Base-by-base conservation (phyloP, 1,140 invertebrate species). In the Ganaspis sp. region DNA sequence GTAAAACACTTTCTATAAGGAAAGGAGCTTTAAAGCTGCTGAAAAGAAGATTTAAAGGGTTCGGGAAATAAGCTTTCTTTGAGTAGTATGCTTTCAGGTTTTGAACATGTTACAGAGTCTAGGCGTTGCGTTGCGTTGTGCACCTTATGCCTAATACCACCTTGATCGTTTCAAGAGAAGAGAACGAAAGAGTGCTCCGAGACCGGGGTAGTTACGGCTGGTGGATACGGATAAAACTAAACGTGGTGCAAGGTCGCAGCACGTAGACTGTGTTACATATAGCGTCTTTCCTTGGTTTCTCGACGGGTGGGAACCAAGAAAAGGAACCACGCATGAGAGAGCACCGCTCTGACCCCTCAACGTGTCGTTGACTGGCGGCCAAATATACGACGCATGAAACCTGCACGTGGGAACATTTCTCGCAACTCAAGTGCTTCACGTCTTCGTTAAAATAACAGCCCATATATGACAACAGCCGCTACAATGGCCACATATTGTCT, bases 301-400 rank as follows among this genome's bases (percentile, higher is more conserved):
- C 78, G 75, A 54, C 70, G 81, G 79, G 79, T 86, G 85, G 84
- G 83, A 87, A 85, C 81, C 75, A 78, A 80, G 77, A 79, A 81
- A 69, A 83, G 87, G 87, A 88, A 85, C 77, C 80, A 85, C 85
- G 87, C 87, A 87, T 85, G 86, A 87, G 76, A 76, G 81, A 88
- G 76, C 87, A 87, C 79, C 79, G 79, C 82, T 76, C 80, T 84
- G 87, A 87, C 86, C 85, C 85, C 79, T 83, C 76, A 73, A 80
- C 75, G 77, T 81, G 75, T 80, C 78, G 76, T 85, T 84, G 83
- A 81, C 81, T 84, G 78, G 81, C 81, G 78, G 75, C 79, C 77
- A 82, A 78, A 84, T 74, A 81, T 76, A 73, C 73, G 76, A 74
- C 69, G 72, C 70, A 75, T 79, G 81, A 83, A 83, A 84, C 82